Evolutionary conservation across 1,140 invertebrate species (phyloP), one percentile per base, ranked within the genome.

Genomic region (Microvelia longipes): DNA sequence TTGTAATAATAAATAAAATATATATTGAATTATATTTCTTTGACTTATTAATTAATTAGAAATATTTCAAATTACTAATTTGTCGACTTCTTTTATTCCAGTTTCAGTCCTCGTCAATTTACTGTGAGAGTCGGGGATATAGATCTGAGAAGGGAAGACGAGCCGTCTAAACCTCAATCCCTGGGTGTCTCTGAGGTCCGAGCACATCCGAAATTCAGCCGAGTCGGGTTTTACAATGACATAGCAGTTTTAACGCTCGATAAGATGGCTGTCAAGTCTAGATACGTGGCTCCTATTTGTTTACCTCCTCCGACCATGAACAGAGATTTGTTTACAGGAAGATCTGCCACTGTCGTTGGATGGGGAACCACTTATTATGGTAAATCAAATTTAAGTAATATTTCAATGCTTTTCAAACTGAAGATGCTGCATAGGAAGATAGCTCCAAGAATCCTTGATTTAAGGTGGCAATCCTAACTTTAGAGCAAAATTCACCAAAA

Each of bases 201-300:
- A 28, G 89, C 90, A 0, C 92, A 94, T 80, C 85, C 87, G 19
- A 84, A 89, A 71, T 94, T 93, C 81, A 89, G 86, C 19, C 82
- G 91, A 26, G 87, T 91, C 63, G 91, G 91, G 2, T 95, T 91
- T 80, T 94, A 95, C 78, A 96, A 96, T 72, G 93, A 96, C 74
- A 92, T 96, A 70, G 93, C 94, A 1, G 82, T 94, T 1, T 79
- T 94, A 19, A 88, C 90, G 60, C 78, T 94, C 0, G 86, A 84
- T 25, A 82, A 87, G 67, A 86, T 88, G 1, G 91, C 92, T 2
- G 84, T 86, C 71, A 88, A 86, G 77, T 88, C 86, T 1, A 87
- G 90, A 75, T 95, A 94, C 77, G 88, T 94, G 14, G 90, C 92
- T 71, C 93, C 94, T 0, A 86, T 96, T 64, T 96, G 93, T 78